phyloP scores from a whole-genome alignment of 2,797 vertebrate species.

The Chiroxiphia lanceolata region DNA sequence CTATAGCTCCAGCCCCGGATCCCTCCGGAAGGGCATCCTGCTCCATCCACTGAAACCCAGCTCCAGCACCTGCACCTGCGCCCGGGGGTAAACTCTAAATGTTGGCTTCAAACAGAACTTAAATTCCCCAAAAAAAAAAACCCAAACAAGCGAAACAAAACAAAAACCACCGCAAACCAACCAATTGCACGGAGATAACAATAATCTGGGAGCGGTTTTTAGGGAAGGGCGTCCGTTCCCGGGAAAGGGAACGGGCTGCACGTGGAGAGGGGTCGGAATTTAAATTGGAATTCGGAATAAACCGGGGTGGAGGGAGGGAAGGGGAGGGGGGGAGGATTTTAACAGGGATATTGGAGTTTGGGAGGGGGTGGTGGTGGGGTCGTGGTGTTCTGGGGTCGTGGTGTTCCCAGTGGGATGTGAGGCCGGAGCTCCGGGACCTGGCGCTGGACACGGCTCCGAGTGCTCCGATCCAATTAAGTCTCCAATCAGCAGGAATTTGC shows the following conservation, averaged over 20 bases:
- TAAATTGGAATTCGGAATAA: neutral
- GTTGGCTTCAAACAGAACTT: neutral
- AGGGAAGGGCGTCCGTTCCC: neutral
- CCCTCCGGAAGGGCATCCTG: neutral
- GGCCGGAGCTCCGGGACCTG: neutral
- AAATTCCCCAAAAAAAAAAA: neutral
- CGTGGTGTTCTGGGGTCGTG: neutral
- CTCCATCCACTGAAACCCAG: neutral
- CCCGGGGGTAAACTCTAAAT: neutral
- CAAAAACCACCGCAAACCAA: neutral
- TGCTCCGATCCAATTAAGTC: neutral
- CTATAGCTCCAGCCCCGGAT: slow-evolving; percentile 78
- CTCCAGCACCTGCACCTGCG: neutral
- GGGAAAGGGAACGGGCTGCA: neutral
- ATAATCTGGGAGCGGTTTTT: neutral
- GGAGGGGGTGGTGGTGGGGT: neutral
- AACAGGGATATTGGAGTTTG: neutral
- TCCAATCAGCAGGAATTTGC: neutral
- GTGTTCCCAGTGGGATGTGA: neutral
- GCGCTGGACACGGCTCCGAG: neutral
- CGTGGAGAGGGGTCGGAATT: neutral
- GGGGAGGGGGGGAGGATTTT: neutral
- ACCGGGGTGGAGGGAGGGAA: neutral
- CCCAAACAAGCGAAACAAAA: no score
- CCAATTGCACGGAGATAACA: no score